These are phyloP conservation scores for Temnothorax longispinosus DNA, from an alignment of 1,140 invertebrate species.

Conservation along the genomic window DNA sequence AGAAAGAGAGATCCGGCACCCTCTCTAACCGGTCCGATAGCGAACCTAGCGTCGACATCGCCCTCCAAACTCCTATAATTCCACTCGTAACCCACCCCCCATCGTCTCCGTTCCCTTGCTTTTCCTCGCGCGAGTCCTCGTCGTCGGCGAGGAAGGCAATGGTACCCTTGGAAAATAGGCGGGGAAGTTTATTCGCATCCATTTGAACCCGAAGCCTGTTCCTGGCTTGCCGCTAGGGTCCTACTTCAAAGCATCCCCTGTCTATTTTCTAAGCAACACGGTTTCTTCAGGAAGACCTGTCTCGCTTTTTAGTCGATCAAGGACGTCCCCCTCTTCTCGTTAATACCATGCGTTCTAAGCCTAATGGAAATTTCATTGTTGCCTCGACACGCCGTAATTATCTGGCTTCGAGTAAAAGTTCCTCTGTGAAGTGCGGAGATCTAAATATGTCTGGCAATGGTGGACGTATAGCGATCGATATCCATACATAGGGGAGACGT, in stretches of 20 bases:
- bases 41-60: constrained; percentile 40
- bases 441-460: constrained; percentile 16
- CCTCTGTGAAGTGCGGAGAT: constrained; percentile 26
- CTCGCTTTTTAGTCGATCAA: constrained; percentile 54
- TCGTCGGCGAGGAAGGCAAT: constrained; percentile 24
- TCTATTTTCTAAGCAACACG: constrained; percentile 44
- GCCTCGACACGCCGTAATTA: constrained; percentile 52
- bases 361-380: constrained; percentile 71
- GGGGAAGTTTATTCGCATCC: constrained; percentile 65
- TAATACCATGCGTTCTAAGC: constrained; percentile 35
- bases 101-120: constrained; percentile 23
- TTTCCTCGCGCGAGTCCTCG: constrained; percentile 29
- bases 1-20: constrained; percentile 58
- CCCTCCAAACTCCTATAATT: constrained; percentile 58
- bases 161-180: constrained; percentile 49
- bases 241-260: constrained; percentile 64
- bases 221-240: constrained; percentile 33
- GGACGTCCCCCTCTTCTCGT: background rate
- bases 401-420: constrained; percentile 28
- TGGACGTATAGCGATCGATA: constrained; percentile 16
- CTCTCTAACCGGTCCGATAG: constrained; percentile 70
- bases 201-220: constrained; percentile 66
- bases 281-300: constrained; percentile 42
- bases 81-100: constrained; percentile 5
- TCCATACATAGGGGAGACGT: background rate